These are phyloP conservation scores for Troides helena DNA, from an alignment of 2,888 invertebrate species.

Conservation along the genomic window DNA sequence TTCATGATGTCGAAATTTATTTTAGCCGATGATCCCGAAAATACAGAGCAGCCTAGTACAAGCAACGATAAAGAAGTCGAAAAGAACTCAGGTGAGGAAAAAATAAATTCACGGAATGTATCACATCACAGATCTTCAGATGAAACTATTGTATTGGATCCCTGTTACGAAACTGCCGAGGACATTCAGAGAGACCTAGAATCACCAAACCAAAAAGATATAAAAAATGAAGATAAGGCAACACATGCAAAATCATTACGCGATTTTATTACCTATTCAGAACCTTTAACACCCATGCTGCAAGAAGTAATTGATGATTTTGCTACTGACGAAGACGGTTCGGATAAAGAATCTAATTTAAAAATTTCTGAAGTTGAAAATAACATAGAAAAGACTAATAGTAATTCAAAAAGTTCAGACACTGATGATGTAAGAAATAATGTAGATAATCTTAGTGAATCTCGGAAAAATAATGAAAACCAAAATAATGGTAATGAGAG, in stretches of 20 bases:
- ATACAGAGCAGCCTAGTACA: constrained; percentile 43
- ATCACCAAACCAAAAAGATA: constrained; percentile 36
- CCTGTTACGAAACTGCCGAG: constrained; percentile 56
- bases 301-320: constrained; percentile 63
- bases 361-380: constrained; percentile 48
- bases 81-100: constrained; percentile 60
- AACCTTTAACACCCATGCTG: constrained; percentile 60
- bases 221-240: constrained; percentile 29
- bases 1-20: constrained; percentile 31
- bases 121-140: constrained; percentile 59
- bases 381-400: constrained; percentile 32
- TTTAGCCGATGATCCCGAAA: constrained; percentile 45
- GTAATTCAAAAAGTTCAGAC: constrained; percentile 33
- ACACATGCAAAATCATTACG: constrained; percentile 46
- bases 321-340: constrained; percentile 55
- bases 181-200: constrained; percentile 54
- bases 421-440: constrained; percentile 29
- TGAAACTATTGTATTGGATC: constrained; percentile 62
- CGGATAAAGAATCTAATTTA: constrained; percentile 46
- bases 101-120: constrained; percentile 50
- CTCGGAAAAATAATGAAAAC: neutral
- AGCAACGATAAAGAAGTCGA: constrained; percentile 44
- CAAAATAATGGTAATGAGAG: constrained; percentile 3
- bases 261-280: constrained; percentile 59
- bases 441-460: neutral